Evolutionary conservation across 2,113 vertebrate species (phyloP).

Genomic region (Gymnobelideus leadbeateri): DNA sequence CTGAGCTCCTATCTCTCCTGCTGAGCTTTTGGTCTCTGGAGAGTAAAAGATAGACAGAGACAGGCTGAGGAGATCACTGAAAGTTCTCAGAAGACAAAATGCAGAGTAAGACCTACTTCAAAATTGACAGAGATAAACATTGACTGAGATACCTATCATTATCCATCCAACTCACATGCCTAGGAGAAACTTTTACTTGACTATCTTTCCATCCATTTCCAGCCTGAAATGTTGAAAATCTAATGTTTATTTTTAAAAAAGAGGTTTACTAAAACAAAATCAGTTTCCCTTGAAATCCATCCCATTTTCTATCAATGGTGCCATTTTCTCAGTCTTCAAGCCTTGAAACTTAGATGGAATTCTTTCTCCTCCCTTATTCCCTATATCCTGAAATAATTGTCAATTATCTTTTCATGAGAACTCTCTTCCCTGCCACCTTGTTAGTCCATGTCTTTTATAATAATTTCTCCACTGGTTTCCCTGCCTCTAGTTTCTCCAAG

Average conservation of each 20-base stretch:
- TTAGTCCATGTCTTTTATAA: accelerated
- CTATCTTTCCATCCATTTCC: background rate
- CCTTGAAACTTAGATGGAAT: background rate
- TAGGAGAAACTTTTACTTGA: background rate
- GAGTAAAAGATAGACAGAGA: background rate
- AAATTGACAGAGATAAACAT: accelerated
- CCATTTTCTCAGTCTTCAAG: background rate
- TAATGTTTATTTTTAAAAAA: background rate
- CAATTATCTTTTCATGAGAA: background rate
- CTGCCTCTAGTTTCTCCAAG: accelerated
- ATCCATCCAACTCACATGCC: background rate
- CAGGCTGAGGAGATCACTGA: background rate
- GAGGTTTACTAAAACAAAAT: background rate
- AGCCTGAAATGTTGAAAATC: background rate
- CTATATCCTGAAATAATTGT: background rate
- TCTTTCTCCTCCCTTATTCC: background rate
- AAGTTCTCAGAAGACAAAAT: background rate
- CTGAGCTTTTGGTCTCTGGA: background rate
- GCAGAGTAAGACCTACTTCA: background rate
- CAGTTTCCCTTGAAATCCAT: background rate
- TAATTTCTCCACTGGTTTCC: background rate
- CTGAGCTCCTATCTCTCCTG: accelerated
- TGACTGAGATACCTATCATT: accelerated
- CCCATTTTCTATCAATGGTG: background rate
- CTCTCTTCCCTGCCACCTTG: background rate